Conservation (phyloP, 2,113 vertebrate species). For the Collichthys lucidus region DNA sequence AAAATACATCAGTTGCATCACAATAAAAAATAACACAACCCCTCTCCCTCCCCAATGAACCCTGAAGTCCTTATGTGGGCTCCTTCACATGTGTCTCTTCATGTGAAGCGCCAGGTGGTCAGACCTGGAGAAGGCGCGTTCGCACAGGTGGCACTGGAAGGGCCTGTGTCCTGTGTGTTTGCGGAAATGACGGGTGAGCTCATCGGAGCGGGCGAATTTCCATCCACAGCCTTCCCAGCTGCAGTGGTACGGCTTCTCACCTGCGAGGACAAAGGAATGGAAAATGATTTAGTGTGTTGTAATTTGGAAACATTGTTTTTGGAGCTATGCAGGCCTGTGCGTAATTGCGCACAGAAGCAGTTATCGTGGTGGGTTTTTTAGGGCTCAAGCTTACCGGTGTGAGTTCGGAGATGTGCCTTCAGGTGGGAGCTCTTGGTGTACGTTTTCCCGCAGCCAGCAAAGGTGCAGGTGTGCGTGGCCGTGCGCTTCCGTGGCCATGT, state of each 20-base stretch:
- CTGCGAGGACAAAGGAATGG: slow-evolving; percentile 72
- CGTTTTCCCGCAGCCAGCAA: slow-evolving; percentile 94
- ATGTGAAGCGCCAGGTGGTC: slow-evolving; percentile 98
- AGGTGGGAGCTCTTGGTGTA: slow-evolving; percentile 99
- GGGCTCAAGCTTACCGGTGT: slow-evolving; percentile 89
- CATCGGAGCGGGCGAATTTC: slow-evolving; percentile 98
- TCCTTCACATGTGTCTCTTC: slow-evolving; percentile 94
- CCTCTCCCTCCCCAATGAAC: slow-evolving; percentile 1
- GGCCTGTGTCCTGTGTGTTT: slow-evolving; percentile 98
- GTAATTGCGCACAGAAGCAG: slow-evolving; percentile 22
- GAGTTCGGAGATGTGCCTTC: slow-evolving; percentile 96
- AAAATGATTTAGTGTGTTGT: slow-evolving; percentile 8
- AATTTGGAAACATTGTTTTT: not conserved
- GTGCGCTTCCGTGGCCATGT: slow-evolving; percentile 97
- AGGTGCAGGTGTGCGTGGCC: slow-evolving; percentile 95
- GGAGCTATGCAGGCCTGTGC: not conserved
- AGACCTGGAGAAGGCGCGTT: slow-evolving; percentile 95
- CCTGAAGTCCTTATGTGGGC: slow-evolving; percentile 50
- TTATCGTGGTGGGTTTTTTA: not conserved
- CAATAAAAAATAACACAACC: slow-evolving; percentile 54
- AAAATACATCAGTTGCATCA: slow-evolving; percentile 75
- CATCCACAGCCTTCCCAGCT: slow-evolving; percentile 99
- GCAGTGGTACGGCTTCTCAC: slow-evolving; percentile 99
- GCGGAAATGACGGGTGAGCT: slow-evolving; percentile 96
- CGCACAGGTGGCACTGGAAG: slow-evolving; percentile 98